Evolutionary conservation across 2,797 vertebrate species (phyloP).

Genomic region (Xiphorhynchus erythropygius): DNA sequence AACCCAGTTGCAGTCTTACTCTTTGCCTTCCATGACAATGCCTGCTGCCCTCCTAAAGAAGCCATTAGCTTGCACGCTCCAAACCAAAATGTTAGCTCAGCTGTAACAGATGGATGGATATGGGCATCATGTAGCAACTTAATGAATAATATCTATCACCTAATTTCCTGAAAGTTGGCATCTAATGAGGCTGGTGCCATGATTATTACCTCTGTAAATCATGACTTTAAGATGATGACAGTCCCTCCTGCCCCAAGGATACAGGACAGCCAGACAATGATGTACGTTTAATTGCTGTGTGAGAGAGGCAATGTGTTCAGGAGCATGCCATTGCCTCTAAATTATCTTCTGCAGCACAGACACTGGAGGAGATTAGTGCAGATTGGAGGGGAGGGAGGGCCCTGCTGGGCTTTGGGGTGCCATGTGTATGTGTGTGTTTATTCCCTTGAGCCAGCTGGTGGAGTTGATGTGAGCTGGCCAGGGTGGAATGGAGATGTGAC

Average conservation of each 20-base stretch:
- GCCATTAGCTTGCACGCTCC: not conserved
- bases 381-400: not conserved
- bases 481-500: not conserved
- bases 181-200: conserved; percentile 54
- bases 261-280: conserved; percentile 24
- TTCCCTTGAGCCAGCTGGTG: not conserved
- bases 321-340: not conserved
- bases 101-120: conserved; percentile 60
- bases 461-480: not conserved
- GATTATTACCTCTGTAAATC: conserved; percentile 73
- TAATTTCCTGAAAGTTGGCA: conserved; percentile 63
- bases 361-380: not conserved
- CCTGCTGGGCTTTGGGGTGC: not conserved
- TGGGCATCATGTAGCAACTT: conserved; percentile 54
- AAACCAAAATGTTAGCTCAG: conserved; percentile 58
- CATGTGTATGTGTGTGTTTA: not conserved
- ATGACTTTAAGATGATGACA: conserved; percentile 60
- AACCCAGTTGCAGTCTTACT: not conserved
- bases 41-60: conserved; percentile 15
- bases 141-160: conserved; percentile 73
- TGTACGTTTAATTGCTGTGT: conserved; percentile 52
- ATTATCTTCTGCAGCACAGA: conserved; percentile 33
- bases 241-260: conserved; percentile 48
- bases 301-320: not conserved
- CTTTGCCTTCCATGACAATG: not conserved